phyloP scores from a whole-genome alignment of 2,113 vertebrate species.

The Zosterops borbonicus region DNA sequence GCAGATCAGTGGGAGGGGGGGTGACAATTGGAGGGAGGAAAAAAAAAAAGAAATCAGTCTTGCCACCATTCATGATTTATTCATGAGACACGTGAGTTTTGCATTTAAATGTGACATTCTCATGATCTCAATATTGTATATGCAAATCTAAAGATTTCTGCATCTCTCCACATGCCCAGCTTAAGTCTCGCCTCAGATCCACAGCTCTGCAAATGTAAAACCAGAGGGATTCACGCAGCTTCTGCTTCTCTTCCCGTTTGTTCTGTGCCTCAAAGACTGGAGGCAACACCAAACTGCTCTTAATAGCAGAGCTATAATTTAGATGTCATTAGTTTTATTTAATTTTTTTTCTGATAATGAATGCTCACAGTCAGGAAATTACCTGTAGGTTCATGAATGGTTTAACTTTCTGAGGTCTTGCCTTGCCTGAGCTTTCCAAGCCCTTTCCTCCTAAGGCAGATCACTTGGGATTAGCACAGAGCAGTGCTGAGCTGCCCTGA shows the following conservation, averaged over 20 bases:
- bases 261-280: neutral
- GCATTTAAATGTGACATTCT: slow-evolving; percentile 78
- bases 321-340: neutral
- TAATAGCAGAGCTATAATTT: neutral
- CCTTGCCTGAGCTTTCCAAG: neutral
- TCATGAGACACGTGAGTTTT: slow-evolving; percentile 74
- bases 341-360: neutral
- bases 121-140: slow-evolving; percentile 75
- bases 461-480: neutral
- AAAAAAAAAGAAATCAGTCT: slow-evolving; percentile 58
- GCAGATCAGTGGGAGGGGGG: slow-evolving; percentile 37
- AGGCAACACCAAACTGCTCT: neutral
- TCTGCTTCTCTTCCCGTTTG: neutral
- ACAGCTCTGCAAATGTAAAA: slow-evolving; percentile 45
- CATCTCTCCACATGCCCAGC: slow-evolving; percentile 57
- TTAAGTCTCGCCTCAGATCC: slow-evolving; percentile 41
- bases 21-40: slow-evolving; percentile 17
- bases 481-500: neutral
- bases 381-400: neutral
- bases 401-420: neutral
- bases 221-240: neutral
- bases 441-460: neutral
- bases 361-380: neutral
- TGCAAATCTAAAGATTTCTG: slow-evolving; percentile 74
- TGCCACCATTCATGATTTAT: slow-evolving; percentile 72